Base-by-base conservation (phyloP, 1,140 invertebrate genomes). In the Camponotus pennsylvanicus region DNA sequence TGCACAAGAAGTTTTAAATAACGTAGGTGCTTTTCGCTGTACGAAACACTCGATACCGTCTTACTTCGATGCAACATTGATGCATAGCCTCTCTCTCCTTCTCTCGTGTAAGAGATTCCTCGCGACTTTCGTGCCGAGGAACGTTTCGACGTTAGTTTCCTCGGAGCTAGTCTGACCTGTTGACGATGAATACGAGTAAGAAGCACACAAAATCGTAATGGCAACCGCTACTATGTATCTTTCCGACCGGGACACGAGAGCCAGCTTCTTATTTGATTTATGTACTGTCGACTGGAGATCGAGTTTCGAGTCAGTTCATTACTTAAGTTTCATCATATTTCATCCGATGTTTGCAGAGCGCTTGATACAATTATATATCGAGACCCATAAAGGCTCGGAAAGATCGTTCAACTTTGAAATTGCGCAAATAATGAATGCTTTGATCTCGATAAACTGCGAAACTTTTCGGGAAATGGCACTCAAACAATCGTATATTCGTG, bases 291-390 rank as follows among this genome's bases (percentile, higher is more conserved):
- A 45, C 37, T 61, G 55, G 55, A 42, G 79, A 83, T 83, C 69
- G 79, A 61, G 67, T 73, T 82, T 59, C 79, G 67, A 82, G 57
- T 61, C 69, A 55, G 73, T 80, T 80, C 78, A 67, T 80, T 80
- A 80, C 49, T 49, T 49, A 59, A 80, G 66, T 80, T 80, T 71
- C 66, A 42, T 71, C 78, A 66, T 57, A 57, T 80, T 70, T 70
- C 78, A 70, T 70, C 42, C 32, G 77, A 80, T 49, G 37, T 80
- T 70, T 70, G 78, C 49, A 18, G 55, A 78, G 66, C 15, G 27
- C 15, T 70, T 3, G 42, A 18, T 70, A 55, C 45, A 80, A 80
- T 70, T 66, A 15, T 21, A 32, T 57, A 70, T 80, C 34, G 37
- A 18, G n/a, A 37, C 2, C 34, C 15, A 7, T 21, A 57, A 40